phyloP scores from a whole-genome alignment of 1,140 invertebrate genomes.

The Trichonephila inaurata region DNA sequence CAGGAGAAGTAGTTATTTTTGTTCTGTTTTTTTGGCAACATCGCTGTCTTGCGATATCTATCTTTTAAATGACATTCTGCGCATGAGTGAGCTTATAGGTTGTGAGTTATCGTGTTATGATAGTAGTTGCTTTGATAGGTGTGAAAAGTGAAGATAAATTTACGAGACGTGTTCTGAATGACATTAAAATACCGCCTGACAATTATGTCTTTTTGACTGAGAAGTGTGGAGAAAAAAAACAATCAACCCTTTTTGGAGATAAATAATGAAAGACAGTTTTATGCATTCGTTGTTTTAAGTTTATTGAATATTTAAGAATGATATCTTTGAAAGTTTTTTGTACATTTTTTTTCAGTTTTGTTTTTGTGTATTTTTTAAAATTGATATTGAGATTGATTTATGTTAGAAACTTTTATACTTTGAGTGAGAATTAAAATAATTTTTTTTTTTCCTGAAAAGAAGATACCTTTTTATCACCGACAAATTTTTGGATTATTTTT shows the following conservation, averaged over 20 bases:
- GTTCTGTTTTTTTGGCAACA: neutral
- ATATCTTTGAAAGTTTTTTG: neutral
- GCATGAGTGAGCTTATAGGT: conserved; percentile 1
- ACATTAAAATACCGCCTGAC: neutral
- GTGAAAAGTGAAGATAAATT: conserved; percentile 21
- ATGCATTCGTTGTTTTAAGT: too few species aligned
- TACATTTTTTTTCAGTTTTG: too few species aligned
- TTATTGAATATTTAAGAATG: neutral
- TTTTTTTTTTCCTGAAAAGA: too few species aligned
- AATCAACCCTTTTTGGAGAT: too few species aligned
- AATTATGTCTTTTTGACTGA: neutral
- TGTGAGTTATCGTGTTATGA: neutral
- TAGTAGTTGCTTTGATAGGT: conserved; percentile 14
- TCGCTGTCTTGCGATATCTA: neutral
- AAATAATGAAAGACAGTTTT: too few species aligned
- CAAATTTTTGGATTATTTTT: too few species aligned
- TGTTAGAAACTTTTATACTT: too few species aligned
- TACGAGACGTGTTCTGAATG: neutral
- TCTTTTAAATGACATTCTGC: conserved; percentile 4
- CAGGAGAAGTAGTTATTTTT: neutral
- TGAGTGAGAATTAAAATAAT: too few species aligned
- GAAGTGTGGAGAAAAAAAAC: neutral
- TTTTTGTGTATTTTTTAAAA: too few species aligned
- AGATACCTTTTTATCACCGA: too few species aligned
- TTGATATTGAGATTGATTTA: too few species aligned